phyloP scores from a whole-genome alignment of 2,888 invertebrate genomes.

The Lamellibrachia satsuma region DNA sequence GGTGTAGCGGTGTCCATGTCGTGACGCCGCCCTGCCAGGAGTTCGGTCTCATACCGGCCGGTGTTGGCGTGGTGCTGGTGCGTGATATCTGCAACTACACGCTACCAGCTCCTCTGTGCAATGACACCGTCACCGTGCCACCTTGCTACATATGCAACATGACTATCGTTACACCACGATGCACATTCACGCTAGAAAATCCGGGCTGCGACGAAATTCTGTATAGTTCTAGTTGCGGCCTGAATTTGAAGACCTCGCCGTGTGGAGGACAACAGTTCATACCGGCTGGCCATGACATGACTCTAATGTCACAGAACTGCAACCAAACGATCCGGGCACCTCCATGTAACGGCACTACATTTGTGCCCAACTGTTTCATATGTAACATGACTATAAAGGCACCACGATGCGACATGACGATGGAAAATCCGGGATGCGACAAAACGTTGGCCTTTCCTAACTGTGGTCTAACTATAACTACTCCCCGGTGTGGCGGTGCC shows the following conservation, averaged over 20 bases:
- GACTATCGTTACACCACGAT: neutral
- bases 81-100: neutral
- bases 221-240: neutral
- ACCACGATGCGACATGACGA: neutral
- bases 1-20: neutral
- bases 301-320: neutral
- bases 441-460: neutral
- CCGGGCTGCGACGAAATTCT: neutral
- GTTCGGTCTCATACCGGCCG: neutral
- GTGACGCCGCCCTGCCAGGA: neutral
- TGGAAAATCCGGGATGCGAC: neutral
- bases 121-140: neutral
- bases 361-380: neutral
- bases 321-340: neutral
- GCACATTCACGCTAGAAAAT: neutral
- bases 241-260: neutral
- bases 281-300: neutral
- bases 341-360: neutral
- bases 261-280: neutral
- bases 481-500: neutral
- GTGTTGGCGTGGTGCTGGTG: no score
- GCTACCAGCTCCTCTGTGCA: neutral
- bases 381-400: neutral
- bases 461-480: neutral
- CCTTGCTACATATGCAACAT: neutral